Percentiles rank a stretch among this genome's conserved stretches.
Evolutionary conservation across 2,797 vertebrate species (phyloP).

Genomic region (Poecilia velifera): DNA sequence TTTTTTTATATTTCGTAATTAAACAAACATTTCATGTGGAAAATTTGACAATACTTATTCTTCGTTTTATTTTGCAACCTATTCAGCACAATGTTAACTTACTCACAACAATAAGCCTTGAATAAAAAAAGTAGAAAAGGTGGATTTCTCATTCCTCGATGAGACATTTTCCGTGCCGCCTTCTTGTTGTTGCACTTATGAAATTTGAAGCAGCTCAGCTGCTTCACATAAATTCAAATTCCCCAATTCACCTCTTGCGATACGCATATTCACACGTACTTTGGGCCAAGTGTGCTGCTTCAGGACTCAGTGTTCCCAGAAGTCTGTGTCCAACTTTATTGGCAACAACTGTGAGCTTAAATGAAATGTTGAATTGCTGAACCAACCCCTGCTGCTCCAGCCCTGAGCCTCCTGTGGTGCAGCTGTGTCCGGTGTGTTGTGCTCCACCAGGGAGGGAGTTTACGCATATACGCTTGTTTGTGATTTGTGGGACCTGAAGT

Average conservation of each 20-base stretch:
- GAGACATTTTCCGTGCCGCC: constrained; percentile 6
- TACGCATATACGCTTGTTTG: background rate
- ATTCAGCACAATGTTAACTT: background rate
- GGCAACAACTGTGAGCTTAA: constrained; percentile 49
- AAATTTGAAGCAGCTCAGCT: constrained; percentile 52
- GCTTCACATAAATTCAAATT: constrained; percentile 46
- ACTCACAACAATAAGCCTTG: background rate
- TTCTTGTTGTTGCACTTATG: constrained; percentile 24
- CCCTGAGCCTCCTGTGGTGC: constrained; percentile 43
- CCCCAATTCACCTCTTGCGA: constrained; percentile 27
- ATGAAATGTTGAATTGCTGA: constrained; percentile 53
- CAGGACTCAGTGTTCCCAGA: constrained; percentile 35
- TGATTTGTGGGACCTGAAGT: constrained; percentile 3
- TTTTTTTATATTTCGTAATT: background rate
- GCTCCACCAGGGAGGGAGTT: constrained; percentile 17
- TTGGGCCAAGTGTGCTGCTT: constrained; percentile 48
- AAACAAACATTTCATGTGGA: background rate
- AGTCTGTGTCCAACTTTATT: constrained; percentile 53
- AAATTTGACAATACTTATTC: background rate
- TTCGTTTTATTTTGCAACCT: background rate
- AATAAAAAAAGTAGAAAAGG: constrained; percentile 2
- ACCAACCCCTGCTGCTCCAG: constrained; percentile 48
- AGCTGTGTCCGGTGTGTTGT: constrained; percentile 58
- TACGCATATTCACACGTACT: constrained; percentile 37
- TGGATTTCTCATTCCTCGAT: background rate